Evolutionary conservation across 2,797 vertebrate genomes (phyloP).

Genomic region (Mus spretus): DNA sequence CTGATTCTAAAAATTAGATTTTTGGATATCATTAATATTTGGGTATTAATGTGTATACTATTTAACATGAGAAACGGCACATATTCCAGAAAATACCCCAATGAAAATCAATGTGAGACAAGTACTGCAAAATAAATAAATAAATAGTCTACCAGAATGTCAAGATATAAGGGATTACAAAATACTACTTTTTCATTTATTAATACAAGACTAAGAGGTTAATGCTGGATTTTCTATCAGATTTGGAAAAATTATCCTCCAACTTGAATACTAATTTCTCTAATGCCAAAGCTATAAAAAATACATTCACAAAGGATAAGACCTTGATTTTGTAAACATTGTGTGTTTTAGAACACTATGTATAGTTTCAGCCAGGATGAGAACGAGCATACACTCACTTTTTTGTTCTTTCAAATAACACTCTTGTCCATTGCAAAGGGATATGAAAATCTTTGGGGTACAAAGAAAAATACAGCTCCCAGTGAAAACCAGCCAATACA

Average conservation of each 20-base stretch:
- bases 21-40: neutral
- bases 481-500: neutral
- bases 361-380: neutral
- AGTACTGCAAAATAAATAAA: neutral
- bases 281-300: neutral
- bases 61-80: neutral
- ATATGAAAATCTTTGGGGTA: neutral
- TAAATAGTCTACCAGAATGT: neutral
- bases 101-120: neutral
- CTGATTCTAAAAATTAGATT: constrained; percentile 36
- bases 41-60: neutral
- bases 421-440: neutral
- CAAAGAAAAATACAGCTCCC: neutral
- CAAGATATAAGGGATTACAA: neutral
- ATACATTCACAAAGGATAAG: neutral
- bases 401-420: neutral
- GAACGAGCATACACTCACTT: neutral
- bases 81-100: neutral
- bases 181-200: neutral
- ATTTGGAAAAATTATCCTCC: neutral
- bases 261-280: neutral
- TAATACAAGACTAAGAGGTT: neutral
- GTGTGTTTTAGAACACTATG: neutral
- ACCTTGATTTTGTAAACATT: neutral
- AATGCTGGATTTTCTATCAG: neutral